Conservation (phyloP, 2,113 vertebrate species). For the Eleginops maclovinus region DNA sequence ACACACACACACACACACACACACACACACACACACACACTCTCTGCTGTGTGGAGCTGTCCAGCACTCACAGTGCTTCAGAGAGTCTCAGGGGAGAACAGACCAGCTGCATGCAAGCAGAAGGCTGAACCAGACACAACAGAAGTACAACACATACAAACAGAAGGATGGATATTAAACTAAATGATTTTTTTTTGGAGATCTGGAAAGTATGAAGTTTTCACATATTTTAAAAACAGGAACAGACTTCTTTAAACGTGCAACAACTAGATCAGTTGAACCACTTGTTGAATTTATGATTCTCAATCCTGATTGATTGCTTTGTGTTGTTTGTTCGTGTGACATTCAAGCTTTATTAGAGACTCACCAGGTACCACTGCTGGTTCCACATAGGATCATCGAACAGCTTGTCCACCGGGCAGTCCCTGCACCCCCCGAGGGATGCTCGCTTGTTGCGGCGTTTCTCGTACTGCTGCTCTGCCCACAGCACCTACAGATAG, state of each 20-base stretch:
- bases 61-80: slow-evolving; percentile 16
- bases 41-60: slow-evolving; percentile 19
- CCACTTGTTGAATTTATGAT: slow-evolving; percentile 22
- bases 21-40: background rate
- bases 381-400: slow-evolving; percentile 98
- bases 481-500: slow-evolving; percentile 90
- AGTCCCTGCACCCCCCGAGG: slow-evolving; percentile 80
- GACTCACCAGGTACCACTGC: slow-evolving; percentile 98
- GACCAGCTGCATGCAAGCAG: slow-evolving; percentile 31
- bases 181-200: slow-evolving; percentile 6
- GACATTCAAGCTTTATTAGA: background rate
- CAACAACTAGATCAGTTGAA: background rate
- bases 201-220: slow-evolving; percentile 2
- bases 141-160: slow-evolving; percentile 23
- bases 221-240: slow-evolving; percentile 11
- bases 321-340: background rate
- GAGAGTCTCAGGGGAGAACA: slow-evolving; percentile 30
- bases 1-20: background rate
- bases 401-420: slow-evolving; percentile 89
- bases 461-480: slow-evolving; percentile 97
- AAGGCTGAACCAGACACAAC: slow-evolving; percentile 26
- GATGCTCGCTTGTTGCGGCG: slow-evolving; percentile 87
- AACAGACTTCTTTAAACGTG: background rate
- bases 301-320: no score
- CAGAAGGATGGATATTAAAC: background rate